These are phyloP conservation scores for Phocoena sinus DNA, from an alignment of 2,113 vertebrate species.

Conservation along the genomic window DNA sequence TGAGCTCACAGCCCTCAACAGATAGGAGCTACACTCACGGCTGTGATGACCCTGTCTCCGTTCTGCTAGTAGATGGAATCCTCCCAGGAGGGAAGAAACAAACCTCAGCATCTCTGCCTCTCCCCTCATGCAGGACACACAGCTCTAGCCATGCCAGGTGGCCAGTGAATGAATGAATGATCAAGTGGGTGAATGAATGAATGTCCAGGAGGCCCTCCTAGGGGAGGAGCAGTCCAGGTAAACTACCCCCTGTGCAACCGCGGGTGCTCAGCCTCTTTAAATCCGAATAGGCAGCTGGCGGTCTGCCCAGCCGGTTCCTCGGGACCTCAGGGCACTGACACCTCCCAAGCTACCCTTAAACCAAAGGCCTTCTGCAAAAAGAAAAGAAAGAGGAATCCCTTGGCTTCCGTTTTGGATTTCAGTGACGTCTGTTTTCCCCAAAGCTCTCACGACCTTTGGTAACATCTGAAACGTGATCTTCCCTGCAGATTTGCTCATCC, in stretches of 20 bases:
- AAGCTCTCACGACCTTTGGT: background rate
- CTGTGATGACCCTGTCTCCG: rapidly evolving
- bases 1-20: background rate
- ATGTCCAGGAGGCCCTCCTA: background rate
- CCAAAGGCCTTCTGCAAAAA: background rate
- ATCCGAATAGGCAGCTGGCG: background rate
- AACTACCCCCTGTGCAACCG: background rate
- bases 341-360: background rate
- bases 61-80: background rate
- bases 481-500: background rate
- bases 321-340: background rate
- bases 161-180: background rate
- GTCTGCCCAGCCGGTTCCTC: background rate
- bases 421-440: background rate
- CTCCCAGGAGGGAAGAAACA: background rate
- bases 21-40: background rate
- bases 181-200: background rate
- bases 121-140: background rate
- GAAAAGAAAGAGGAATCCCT: background rate
- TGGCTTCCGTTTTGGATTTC: background rate
- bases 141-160: background rate
- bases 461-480: background rate
- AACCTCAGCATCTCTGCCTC: background rate
- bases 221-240: background rate
- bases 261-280: background rate